Evolutionary conservation across 2,797 vertebrate species (phyloP).

Genomic region (Denticeps clupeoides): DNA sequence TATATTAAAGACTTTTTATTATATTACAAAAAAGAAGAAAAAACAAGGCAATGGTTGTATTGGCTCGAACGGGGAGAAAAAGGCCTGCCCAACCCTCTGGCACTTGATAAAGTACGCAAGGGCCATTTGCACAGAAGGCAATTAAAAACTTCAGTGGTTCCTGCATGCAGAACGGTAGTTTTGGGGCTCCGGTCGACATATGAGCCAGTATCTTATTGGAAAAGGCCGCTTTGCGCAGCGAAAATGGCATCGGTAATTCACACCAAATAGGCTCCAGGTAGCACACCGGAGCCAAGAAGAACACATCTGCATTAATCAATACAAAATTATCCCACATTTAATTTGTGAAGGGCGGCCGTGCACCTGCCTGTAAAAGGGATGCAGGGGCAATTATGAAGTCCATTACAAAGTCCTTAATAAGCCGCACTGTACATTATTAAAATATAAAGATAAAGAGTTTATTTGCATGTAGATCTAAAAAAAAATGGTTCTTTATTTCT

Average conservation of each 20-base stretch:
- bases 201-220: conserved; percentile 92
- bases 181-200: conserved; percentile 87
- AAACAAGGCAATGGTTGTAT: too few relatives aligned
- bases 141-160: conserved; percentile 99
- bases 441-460: too few relatives aligned
- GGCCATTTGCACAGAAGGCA: conserved; percentile 98
- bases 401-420: conserved; percentile 40
- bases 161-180: conserved; percentile 91
- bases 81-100: conserved; percentile 46
- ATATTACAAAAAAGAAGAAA: too few relatives aligned
- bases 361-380: conserved; percentile 55
- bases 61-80: too few relatives aligned
- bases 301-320: conserved; percentile 80
- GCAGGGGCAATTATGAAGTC: conserved; percentile 39
- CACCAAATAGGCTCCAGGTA: conserved; percentile 86
- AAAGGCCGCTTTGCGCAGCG: conserved; percentile 73
- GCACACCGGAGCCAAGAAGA: conserved; percentile 63
- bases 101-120: conserved; percentile 69
- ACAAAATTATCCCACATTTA: conserved; percentile 67
- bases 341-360: conserved; percentile 54
- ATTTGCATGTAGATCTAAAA: too few relatives aligned
- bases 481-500: too few relatives aligned
- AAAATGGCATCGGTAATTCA: conserved; percentile 91
- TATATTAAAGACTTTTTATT: too few relatives aligned
- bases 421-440: too few relatives aligned